phyloP scores from a whole-genome alignment of 2,113 vertebrate genomes.

The Calidris pugnax region DNA sequence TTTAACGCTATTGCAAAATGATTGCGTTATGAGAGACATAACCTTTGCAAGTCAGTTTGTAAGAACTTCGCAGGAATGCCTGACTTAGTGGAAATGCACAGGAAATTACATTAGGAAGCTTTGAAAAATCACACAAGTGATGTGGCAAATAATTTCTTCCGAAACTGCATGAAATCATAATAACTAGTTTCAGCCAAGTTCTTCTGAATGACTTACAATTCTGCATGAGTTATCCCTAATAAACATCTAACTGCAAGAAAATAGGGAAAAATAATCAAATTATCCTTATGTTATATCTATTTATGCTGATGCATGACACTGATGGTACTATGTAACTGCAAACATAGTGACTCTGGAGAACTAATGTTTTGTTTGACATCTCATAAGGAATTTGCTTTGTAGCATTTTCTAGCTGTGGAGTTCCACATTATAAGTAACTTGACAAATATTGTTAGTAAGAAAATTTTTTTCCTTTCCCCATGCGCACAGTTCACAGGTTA shows the following conservation, averaged over 20 bases:
- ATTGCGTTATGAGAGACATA: neutral
- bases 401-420: neutral
- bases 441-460: neutral
- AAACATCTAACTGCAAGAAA: neutral
- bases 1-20: conserved; percentile 43
- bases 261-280: conserved; percentile 17
- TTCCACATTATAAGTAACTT: neutral
- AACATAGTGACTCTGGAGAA: neutral
- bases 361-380: neutral
- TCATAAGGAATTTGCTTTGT: neutral
- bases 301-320: neutral
- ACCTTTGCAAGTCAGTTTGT: neutral
- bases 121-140: conserved; percentile 15
- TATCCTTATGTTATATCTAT: neutral
- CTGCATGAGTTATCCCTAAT: neutral
- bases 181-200: conserved; percentile 21
- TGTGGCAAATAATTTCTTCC: conserved; percentile 17
- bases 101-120: conserved; percentile 22
- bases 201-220: neutral
- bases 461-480: neutral
- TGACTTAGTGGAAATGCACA: conserved; percentile 2
- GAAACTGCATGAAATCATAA: conserved; percentile 34
- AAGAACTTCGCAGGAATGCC: neutral
- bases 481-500: neutral
- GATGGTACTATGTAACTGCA: neutral